phyloP scores from a whole-genome alignment of 2,113 vertebrate genomes.

The Pituophis catenifer region DNA sequence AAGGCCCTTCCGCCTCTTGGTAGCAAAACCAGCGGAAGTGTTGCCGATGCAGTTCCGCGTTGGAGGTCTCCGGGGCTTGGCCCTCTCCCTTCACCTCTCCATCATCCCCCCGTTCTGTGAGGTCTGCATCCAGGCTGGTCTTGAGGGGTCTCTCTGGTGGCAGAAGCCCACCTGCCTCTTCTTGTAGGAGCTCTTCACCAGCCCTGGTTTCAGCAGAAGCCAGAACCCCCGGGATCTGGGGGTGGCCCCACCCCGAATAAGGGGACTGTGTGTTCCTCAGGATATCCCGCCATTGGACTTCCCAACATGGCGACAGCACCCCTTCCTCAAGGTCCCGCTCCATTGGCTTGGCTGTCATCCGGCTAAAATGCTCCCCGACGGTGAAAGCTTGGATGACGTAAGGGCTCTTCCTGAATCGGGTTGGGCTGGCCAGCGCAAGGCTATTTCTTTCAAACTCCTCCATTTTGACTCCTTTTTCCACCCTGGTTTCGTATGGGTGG shows the following conservation, averaged over 20 bases:
- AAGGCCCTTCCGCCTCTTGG: constrained; percentile 39
- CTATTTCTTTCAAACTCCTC: constrained; percentile 28
- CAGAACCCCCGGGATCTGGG: not conserved
- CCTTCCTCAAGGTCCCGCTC: not conserved
- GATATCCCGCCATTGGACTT: constrained; percentile 5
- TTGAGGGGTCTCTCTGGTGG: not conserved
- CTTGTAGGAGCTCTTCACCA: not conserved
- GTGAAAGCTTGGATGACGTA: not conserved
- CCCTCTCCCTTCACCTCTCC: constrained; percentile 39
- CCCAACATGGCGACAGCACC: not conserved
- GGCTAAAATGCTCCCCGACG: not conserved
- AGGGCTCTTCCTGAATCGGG: not conserved
- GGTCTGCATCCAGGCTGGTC: rapidly evolving
- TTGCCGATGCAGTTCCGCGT: constrained; percentile 38
- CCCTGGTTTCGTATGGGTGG: constrained; percentile 26
- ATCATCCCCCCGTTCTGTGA: not conserved
- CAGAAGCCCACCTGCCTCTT: not conserved
- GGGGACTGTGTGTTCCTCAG: not conserved
- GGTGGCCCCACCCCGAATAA: not conserved
- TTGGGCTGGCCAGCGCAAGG: too few species aligned
- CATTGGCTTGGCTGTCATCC: not conserved
- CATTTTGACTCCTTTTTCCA: constrained; percentile 50
- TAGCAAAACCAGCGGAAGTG: constrained; percentile 59
- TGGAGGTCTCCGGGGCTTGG: constrained; percentile 6
- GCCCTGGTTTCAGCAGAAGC: not conserved